Base-by-base conservation (phyloP, 2,888 invertebrate genomes). In the Erebia epiphron region DNA sequence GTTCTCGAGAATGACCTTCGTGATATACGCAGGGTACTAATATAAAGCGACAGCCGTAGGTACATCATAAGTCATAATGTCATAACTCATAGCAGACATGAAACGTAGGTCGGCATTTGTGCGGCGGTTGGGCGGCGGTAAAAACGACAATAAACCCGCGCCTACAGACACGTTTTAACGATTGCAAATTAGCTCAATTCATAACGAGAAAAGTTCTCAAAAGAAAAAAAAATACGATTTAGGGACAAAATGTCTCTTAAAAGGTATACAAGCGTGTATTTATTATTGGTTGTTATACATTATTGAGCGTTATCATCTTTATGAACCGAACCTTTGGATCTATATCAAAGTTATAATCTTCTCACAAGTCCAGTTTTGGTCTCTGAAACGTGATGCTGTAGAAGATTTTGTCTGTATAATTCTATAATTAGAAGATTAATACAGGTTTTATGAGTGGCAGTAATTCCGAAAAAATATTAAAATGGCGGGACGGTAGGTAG, bases 151-250 rank as follows among this genome's bases (percentile, higher is more conserved):
- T 66, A 66, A 66, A 66, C 66, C 43, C 54, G 21, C 56, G 56
- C 56, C 66, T 66, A 21, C 16, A 57, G 66, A 66, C 43, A 56
- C 56, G 43, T 66, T 66, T 66, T 66, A 66, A 66, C 66, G 66
- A 66, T 66, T 56, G 66, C 56, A 66, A 66, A 66, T 66, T 66
- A 66, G 56, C 54, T 66, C 43, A 14, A 57, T 56, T 56, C 35
- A 54, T 54, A 64, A 64, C 7, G 52, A 16, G 49, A 18, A 35
- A 52, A 18, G 54, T 41, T 52, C 52, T 35, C 13, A n/a, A 54
- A 64, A 64, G 35, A 41, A 64, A 64, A 35, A 26, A 57, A 57
- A 57, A 57, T 21, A 57, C 13, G 14, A 13, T 26, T 57, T 54
- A 26, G 21, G 21, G 7, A 57, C 11, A 14, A 57, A 57, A 57